phyloP scores from a whole-genome alignment of 2,888 invertebrate species.

The Desoria tigrina region DNA sequence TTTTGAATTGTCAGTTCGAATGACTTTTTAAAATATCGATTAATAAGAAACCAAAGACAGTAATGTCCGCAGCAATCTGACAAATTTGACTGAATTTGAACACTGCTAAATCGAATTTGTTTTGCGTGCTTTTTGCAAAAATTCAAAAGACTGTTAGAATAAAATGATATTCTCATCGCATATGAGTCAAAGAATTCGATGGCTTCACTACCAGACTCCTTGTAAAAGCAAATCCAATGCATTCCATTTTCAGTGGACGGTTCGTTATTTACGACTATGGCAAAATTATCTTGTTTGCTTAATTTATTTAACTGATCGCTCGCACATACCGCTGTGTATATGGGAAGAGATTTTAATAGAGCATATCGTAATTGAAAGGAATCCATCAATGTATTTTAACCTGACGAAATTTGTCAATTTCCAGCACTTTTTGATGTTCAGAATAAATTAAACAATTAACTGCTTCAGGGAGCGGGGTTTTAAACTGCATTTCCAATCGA shows the following conservation, averaged over 20 bases:
- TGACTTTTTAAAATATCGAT: neutral
- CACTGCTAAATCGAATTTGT: neutral
- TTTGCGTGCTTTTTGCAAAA: neutral
- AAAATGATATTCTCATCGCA: slow-evolving; percentile 17
- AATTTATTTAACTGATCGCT: slow-evolving; percentile 15
- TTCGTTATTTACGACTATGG: slow-evolving; percentile 19
- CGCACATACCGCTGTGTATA: slow-evolving; percentile 16
- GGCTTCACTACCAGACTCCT: neutral
- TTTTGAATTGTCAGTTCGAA: neutral
- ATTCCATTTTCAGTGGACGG: slow-evolving; percentile 4
- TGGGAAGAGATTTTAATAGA: neutral
- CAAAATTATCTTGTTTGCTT: neutral
- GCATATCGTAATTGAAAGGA: slow-evolving; percentile 23
- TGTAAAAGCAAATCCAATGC: slow-evolving; percentile 25
- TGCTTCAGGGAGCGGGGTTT: slow-evolving; percentile 23
- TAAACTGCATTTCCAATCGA: slow-evolving; percentile 32
- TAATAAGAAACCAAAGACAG: slow-evolving; percentile 16
- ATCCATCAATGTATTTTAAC: slow-evolving; percentile 23
- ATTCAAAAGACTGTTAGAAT: slow-evolving; percentile 5
- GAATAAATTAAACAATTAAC: slow-evolving; percentile 34
- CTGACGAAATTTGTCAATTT: slow-evolving; percentile 35
- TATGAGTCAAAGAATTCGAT: slow-evolving; percentile 29
- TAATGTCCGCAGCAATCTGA: slow-evolving; percentile 19
- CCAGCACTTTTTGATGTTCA: slow-evolving; percentile 30
- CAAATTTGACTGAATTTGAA: neutral